phyloP scores from a whole-genome alignment of 1,140 invertebrate species.

The Bombus consobrinus region DNA sequence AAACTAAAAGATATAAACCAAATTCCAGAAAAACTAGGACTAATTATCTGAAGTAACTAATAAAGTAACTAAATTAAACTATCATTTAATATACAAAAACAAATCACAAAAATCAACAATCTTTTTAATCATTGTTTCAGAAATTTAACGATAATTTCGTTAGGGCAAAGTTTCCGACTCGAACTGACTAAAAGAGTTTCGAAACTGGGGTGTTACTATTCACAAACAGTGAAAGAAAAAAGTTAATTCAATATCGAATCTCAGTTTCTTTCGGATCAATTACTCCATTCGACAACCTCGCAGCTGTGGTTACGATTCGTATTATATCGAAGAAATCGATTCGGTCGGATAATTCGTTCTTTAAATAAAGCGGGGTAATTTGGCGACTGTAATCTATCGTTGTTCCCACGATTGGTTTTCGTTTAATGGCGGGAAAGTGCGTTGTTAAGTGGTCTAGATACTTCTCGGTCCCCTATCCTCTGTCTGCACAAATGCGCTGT shows the following conservation, averaged over 20 bases:
- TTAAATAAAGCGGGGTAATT: conserved; percentile 18
- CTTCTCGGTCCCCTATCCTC: not conserved
- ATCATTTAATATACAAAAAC: not conserved
- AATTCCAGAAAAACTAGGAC: too few relatives aligned
- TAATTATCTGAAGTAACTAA: not conserved
- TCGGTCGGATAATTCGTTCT: not conserved
- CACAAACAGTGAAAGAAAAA: not conserved
- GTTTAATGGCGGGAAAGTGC: conserved; percentile 11
- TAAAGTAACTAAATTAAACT: not conserved
- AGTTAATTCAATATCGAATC: not conserved
- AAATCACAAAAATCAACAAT: not conserved
- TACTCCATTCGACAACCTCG: not conserved
- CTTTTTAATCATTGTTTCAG: not conserved
- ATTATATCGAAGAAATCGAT: not conserved
- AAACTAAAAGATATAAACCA: too few relatives aligned
- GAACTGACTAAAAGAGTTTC: not conserved
- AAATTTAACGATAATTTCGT: not conserved
- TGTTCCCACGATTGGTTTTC: too few relatives aligned
- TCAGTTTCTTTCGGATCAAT: not conserved
- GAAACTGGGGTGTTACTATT: not conserved
- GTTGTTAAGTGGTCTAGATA: conserved; percentile 21
- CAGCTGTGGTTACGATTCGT: not conserved
- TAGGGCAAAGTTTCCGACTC: not conserved
- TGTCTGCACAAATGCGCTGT: not conserved
- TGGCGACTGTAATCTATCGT: not conserved